Conservation (phyloP, 1,140 invertebrate species). For the Brachionus paranguensis region DNA sequence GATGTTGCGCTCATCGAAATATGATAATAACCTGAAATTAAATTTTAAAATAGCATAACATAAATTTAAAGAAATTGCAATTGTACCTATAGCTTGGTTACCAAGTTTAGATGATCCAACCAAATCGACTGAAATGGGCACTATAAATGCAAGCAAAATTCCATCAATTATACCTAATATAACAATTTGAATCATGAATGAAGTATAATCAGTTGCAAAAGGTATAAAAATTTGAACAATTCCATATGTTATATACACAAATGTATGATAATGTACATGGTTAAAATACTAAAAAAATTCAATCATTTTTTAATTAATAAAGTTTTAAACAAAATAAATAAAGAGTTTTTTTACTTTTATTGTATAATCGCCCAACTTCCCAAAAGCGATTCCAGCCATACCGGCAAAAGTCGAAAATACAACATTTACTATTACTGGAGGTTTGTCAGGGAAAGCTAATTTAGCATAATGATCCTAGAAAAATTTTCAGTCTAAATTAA, state of each 20-base stretch:
- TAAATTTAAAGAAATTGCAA: background rate
- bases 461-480: conserved; percentile 9
- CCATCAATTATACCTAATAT: conserved; percentile 18
- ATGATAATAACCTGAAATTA: conserved; percentile 23
- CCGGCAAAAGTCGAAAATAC: background rate
- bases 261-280: conserved; percentile 21
- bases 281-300: background rate
- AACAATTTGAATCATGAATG: background rate
- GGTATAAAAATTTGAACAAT: conserved; percentile 10
- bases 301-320: background rate
- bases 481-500: background rate
- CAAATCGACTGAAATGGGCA: conserved; percentile 3
- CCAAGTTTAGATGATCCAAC: background rate
- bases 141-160: conserved; percentile 4
- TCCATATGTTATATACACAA: conserved; percentile 11
- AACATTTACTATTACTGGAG: background rate
- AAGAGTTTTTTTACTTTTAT: background rate
- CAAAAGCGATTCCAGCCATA: background rate
- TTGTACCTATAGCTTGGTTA: conserved; percentile 1
- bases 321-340: no score
- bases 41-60: background rate
- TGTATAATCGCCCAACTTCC: background rate
- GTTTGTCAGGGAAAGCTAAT: background rate
- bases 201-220: background rate
- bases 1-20: background rate